Conservation (phyloP, 1,140 invertebrate genomes). For the Penaeus vannamei region DNA sequence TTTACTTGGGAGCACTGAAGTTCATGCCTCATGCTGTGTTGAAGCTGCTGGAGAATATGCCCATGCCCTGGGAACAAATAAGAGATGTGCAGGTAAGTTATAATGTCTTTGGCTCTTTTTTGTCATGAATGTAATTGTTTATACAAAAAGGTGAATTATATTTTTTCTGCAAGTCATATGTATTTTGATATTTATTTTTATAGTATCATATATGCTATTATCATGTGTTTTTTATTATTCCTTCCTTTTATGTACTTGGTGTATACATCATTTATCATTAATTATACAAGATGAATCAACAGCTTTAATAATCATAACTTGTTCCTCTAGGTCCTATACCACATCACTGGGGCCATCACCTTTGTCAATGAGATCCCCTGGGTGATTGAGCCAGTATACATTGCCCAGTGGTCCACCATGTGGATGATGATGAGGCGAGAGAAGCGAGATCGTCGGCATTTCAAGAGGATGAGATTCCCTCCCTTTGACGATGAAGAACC, state of each 20-base stretch:
- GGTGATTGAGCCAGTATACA: slow-evolving; percentile 99
- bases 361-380: slow-evolving; percentile 99
- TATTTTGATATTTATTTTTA: neutral
- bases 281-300: neutral
- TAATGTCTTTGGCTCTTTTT: neutral
- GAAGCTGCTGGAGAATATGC: slow-evolving; percentile 99
- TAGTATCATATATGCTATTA: neutral
- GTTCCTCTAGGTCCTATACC: slow-evolving; percentile 84
- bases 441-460: slow-evolving; percentile 98
- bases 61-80: slow-evolving; percentile 99
- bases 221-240: neutral
- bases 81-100: slow-evolving; percentile 78
- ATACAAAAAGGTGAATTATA: no score
- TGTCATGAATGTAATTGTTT: no score
- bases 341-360: slow-evolving; percentile 99
- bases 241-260: no score
- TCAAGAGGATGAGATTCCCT: slow-evolving; percentile 99
- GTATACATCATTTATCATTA: no score
- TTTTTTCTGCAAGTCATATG: neutral
- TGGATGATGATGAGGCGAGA: slow-evolving; percentile 99
- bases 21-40: slow-evolving; percentile 99
- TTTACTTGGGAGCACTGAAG: slow-evolving; percentile 97
- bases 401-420: slow-evolving; percentile 99
- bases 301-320: neutral
- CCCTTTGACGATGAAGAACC: slow-evolving; percentile 99